Evolutionary conservation across 2,797 vertebrate genomes (phyloP).

Genomic region (Miichthys miiuy): DNA sequence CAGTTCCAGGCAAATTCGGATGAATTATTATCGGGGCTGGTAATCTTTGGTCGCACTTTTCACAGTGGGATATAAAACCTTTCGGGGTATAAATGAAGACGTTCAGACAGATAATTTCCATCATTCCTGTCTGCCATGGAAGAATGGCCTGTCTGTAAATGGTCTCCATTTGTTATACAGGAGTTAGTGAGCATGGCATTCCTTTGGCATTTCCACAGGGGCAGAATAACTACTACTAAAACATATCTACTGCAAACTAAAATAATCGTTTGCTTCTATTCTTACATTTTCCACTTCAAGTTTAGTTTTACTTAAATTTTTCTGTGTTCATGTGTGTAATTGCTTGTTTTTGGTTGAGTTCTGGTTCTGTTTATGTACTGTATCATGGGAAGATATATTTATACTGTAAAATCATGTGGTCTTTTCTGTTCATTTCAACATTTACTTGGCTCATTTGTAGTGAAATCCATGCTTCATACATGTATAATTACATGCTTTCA

Average conservation of each 20-base stretch:
- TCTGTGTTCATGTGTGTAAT: neutral
- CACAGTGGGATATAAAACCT: slow-evolving; percentile 47
- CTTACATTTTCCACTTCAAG: neutral
- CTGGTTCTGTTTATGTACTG: slow-evolving; percentile 3
- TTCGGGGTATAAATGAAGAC: slow-evolving; percentile 50
- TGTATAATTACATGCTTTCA: slow-evolving; percentile 46
- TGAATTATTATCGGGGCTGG: slow-evolving; percentile 59
- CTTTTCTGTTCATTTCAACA: slow-evolving; percentile 9
- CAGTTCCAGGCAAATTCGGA: slow-evolving; percentile 65
- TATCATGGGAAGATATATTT: slow-evolving; percentile 3
- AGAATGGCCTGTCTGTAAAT: slow-evolving; percentile 9
- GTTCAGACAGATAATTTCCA: slow-evolving; percentile 42
- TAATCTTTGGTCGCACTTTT: slow-evolving; percentile 57
- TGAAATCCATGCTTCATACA: slow-evolving; percentile 25
- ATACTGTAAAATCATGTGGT: slow-evolving; percentile 27
- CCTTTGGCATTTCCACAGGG: neutral
- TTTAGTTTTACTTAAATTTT: neutral
- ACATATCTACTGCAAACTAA: neutral
- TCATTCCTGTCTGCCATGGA: slow-evolving; percentile 13
- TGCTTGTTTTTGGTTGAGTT: neutral
- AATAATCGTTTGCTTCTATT: neutral
- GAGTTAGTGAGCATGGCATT: neutral
- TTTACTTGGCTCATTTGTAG: slow-evolving; percentile 18
- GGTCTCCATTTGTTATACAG: slow-evolving; percentile 5
- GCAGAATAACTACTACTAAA: neutral